Percentiles rank a stretch among this genome's conserved stretches.
Evolutionary conservation across 2,113 vertebrate genomes (phyloP).

Genomic region (Hemibagrus wyckioides): DNA sequence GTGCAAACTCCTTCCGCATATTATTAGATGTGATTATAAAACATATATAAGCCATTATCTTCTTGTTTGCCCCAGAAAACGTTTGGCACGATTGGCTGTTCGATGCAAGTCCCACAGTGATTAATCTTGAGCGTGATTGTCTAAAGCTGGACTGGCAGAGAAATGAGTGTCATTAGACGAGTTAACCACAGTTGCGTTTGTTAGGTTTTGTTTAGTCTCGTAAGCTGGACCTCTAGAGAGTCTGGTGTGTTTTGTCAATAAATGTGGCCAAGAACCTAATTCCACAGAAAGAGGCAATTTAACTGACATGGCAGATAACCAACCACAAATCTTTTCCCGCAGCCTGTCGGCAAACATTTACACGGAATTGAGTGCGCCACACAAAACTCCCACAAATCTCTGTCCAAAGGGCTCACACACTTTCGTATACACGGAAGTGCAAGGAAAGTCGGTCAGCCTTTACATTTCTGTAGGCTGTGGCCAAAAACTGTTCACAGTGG

Average conservation of each 20-base stretch:
- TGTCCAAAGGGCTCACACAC: neutral
- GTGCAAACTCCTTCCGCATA: neutral
- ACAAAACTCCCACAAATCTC: neutral
- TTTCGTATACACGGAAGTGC: neutral
- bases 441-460: neutral
- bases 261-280: neutral
- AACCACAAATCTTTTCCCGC: neutral
- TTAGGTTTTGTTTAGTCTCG: neutral
- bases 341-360: conserved; percentile 4
- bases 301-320: neutral
- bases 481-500: neutral
- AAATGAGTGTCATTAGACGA: neutral
- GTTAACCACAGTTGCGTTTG: conserved; percentile 9
- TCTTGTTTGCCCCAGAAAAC: neutral
- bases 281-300: neutral
- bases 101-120: neutral
- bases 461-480: neutral
- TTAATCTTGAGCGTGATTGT: neutral
- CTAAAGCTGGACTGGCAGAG: neutral
- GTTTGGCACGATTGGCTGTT: neutral
- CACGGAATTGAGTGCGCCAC: neutral
- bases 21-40: neutral
- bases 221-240: neutral
- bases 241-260: neutral
- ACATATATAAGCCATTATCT: neutral